Evolutionary conservation across 2,113 vertebrate genomes (phyloP), one percentile per base, ranked within the genome.

Genomic region (Notothenia coriiceps): DNA sequence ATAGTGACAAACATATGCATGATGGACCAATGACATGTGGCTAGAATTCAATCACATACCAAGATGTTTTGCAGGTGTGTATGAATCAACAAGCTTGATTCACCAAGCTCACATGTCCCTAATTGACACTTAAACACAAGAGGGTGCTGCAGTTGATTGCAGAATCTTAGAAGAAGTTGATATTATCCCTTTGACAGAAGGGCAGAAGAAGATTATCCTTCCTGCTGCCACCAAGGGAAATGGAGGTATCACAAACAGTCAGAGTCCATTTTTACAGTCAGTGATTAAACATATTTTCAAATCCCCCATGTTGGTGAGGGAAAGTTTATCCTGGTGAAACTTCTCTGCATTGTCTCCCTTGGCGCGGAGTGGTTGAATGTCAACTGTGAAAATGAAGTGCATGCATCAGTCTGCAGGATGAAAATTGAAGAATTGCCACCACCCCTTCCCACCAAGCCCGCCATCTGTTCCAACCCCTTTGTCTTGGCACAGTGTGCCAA

Each of bases 381-480:
- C 49, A 73, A 43, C 54, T 68, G 57, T 64, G 73, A 50, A 84
- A 85, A 87, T 85, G 62, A 68, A 91, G 81, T n/a, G 25, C 61
- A 64, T 70, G 79, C 63, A 77, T 77, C 70, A 71, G 77, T 14
- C 63, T 70, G 64, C 18, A 25, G 59, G 64, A 78, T 68, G 62
- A 69, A 85, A 66, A 22, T 35, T 44, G 64, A 76, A 50, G 55
- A 79, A 83, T 40, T 83, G 74, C 55, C 20, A 40, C 14, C 8
- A 55, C 64, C 70, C 77, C 80, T 57, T 25, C 52, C 70, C 82
- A 76, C 80, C 66, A 62, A 71, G 78, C 59, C 35, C 70, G 50
- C 84, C 86, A 91, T 91, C 88, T 86, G 84, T 69, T 88, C 59
- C n/a, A 80, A 77, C 47, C 40, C 12, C 57, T 66, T 85, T 51